Base-by-base conservation (phyloP, 2,113 vertebrate genomes). In the Ictidomys tridecemlineatus region DNA sequence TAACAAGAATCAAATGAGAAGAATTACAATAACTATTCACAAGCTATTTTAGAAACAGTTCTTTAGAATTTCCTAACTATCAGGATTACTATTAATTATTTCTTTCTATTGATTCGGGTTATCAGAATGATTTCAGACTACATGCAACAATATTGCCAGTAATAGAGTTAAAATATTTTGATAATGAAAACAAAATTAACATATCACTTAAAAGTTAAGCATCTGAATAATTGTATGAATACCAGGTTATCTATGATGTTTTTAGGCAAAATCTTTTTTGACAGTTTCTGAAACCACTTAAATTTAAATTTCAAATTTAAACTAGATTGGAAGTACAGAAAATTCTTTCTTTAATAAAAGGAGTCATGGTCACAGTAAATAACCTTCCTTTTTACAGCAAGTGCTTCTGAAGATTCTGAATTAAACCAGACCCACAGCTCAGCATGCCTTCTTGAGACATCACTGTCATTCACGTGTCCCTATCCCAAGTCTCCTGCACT, bases 241-340 rank as follows among this genome's bases (percentile, higher is more conserved):
- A 83, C 24, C 28, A 77, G 20, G 8, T 79, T 13, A 1, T 91
- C 39, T 65, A 8, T 18, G 26, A 67, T 72, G 0, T 8, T 90
- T 80, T 61, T 70, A 91, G 39, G 30, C 20, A 51, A 2, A 85
- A n/a, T 80, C 8, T 10, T 84, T 73, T 30, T 39, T 13, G 34
- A 58, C 39, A 42, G 37, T 67, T 90, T 93, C 83, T 85, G 12
- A 95, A 93, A 85, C 20, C n/a, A 76, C 14, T 77, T 94, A 2
- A 39, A 39, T 39, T 39, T 39, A 39, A 39, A 39, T 39, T 74
- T 17, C 20, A 51, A 58, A 77, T 39, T 72, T 83, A 84, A 94
- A 79, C 8, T 5, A 8, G 8, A 6, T 42, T n/a, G 56, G 4
- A 79, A 94, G 56, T 70, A 4, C 9, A 58, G 16, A 73, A 32